phyloP scores from a whole-genome alignment of 1,140 invertebrate species.

The Megalonaias nervosa region DNA sequence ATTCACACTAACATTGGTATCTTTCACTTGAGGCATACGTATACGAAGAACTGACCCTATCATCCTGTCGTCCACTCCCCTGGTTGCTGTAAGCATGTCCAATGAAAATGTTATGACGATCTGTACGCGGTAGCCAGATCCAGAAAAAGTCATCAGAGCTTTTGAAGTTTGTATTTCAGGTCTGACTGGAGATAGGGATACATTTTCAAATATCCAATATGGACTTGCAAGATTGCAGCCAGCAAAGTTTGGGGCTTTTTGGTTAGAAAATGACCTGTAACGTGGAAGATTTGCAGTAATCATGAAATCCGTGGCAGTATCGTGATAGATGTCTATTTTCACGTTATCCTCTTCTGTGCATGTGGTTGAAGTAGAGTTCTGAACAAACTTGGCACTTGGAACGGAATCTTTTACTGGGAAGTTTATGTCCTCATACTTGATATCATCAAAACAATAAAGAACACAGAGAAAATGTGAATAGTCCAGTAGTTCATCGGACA shows the following conservation, averaged over 20 bases:
- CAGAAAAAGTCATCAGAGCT: conserved; percentile 3
- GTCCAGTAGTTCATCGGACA: conserved; percentile 11
- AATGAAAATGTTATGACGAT: conserved; percentile 19
- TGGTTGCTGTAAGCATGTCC: conserved; percentile 10
- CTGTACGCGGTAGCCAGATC: neutral
- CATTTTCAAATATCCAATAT: conserved; percentile 24
- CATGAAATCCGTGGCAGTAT: conserved; percentile 16
- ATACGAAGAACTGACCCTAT: conserved; percentile 12
- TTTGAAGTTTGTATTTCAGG: neutral
- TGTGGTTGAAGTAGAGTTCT: conserved; percentile 20
- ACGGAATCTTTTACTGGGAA: conserved; percentile 11
- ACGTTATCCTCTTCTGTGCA: conserved; percentile 29
- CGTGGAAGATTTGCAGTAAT: conserved; percentile 27
- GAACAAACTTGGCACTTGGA: conserved; percentile 30
- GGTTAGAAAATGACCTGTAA: conserved; percentile 24
- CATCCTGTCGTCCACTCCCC: conserved; percentile 21
- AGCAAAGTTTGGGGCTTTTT: conserved; percentile 20
- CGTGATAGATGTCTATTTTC: conserved; percentile 29
- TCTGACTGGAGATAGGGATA: neutral
- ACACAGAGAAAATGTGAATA: conserved; percentile 16
- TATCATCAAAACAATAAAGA: conserved; percentile 20
- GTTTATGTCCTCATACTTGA: conserved; percentile 19
- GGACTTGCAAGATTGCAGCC: conserved; percentile 16
- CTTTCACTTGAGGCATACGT: conserved; percentile 12
- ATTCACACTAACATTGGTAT: conserved; percentile 16